Evolutionary conservation across 1,140 invertebrate genomes (phyloP), one percentile per base, ranked within the genome.

Genomic region (Papilio xuthus): DNA sequence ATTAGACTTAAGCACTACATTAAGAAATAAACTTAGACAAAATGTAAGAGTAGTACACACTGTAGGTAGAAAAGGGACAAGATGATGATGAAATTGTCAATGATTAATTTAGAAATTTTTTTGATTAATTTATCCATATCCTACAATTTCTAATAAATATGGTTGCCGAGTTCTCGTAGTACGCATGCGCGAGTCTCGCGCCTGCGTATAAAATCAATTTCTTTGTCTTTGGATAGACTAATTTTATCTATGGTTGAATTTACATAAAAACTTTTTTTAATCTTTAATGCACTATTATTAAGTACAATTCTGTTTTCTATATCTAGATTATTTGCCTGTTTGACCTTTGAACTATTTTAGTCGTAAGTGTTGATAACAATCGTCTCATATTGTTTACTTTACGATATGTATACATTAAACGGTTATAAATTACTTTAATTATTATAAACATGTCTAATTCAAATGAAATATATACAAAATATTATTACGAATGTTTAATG

Each of bases 381-480:
- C 13, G 23, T 28, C 13, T 8, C 12, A 28, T 67, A 23, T 56
- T 56, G 26, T 28, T 67, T 67, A 28, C 28, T 28, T n/a, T 56
- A 56, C 20, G 60, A 67, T 28, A 67, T 28, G 8, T 4, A 32
- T 4, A 28, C 23, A 67, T 28, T 67, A 32, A 67, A 67, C 32
- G 13, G 26, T 15, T 67, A 67, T 67, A 28, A 15, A 67, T 67
- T 32, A 28, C 60, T 28, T 67, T 67, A 13, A 60, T 60, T 6
- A 67, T 67, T 67, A 67, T 28, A 28, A 67, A 28, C 60, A 28
- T 32, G 13, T 67, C 60, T 67, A 67, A 67, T 67, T 10, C 23
- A 60, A 26, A 26, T 1, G 12, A 2, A 60, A 60, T 60, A 4
- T 20, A 60, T 10, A 60, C 56, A 23, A 60, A 23, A 23, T 3